Base-by-base conservation (phyloP, 2,113 vertebrate genomes). In the Clupea harengus region DNA sequence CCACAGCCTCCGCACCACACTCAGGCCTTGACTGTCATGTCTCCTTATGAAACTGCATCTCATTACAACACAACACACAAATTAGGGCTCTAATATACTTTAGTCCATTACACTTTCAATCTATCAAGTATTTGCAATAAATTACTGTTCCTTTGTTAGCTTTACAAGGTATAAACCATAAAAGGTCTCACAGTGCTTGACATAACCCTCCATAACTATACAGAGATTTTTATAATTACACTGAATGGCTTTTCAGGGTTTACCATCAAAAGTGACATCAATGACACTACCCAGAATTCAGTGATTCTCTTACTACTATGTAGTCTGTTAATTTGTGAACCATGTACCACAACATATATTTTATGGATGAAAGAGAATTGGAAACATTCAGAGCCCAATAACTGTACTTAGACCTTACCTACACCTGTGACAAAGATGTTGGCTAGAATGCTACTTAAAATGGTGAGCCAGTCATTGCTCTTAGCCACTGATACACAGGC, bases 1-100 rank as follows among this genome's bases (percentile, higher is more conserved):
- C n/a, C 88, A 86, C 91, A 89, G 88, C 91, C 95, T 94, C 92
- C 92, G 92, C 90, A 95, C 92, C 94, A 92, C 93, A 96, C 95
- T 95, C 92, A 94, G 96, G 97, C 95, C 94, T 94, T 94, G 91
- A n/a, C 72, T 78, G 28, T 18, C 72, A 17, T 39, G 32, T 39
- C 25, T 78, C 32, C 4, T 78, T 11, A 39, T 78, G 28, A 78
- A 11, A 72, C n/a, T 32, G 28, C 6, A 39, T 78, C 25, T 78
- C 13, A 78, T 78, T 78, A 39, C 25, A 72, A 32, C n/a, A 9
- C 10, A 39, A 39, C 72, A 78, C 10, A 78, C 28, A 15, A 2
- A 39, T 78, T 15, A 78, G 72, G 17, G 2, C 18, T 57, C 15
- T 57, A 57, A 15, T 60, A 78, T 15, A 17, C 72, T 39, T 78